These are phyloP conservation scores for Malurus melanocephalus DNA, from an alignment of 2,113 vertebrate species.

Conservation along the genomic window DNA sequence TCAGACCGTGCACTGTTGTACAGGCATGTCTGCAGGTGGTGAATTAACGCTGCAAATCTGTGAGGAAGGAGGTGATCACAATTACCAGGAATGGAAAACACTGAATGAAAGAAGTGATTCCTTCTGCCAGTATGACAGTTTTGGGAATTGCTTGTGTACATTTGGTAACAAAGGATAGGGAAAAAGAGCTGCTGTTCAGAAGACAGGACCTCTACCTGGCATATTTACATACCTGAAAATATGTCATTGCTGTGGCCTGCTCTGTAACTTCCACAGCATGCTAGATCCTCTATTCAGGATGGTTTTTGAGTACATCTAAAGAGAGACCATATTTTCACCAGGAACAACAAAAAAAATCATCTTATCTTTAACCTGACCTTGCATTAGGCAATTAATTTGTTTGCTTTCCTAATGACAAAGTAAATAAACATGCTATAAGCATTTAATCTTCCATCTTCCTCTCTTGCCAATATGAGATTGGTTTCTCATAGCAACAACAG, in stretches of 20 bases:
- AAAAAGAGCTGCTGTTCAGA: background rate
- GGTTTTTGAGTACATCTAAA: background rate
- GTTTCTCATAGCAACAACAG: constrained; percentile 38
- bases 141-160: background rate
- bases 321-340: background rate
- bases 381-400: background rate
- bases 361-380: background rate
- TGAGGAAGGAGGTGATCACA: background rate
- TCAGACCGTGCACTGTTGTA: background rate
- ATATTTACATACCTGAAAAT: background rate
- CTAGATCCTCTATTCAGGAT: background rate
- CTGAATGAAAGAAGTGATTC: background rate
- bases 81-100: background rate
- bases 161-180: background rate
- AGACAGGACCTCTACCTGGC: background rate
- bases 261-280: background rate
- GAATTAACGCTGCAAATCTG: background rate
- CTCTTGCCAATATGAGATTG: background rate
- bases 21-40: background rate
- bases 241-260: background rate
- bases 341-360: background rate
- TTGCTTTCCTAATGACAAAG: constrained; percentile 6
- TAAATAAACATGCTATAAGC: constrained; percentile 22
- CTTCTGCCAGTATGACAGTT: background rate
- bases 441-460: background rate